Evolutionary conservation across 2,888 invertebrate species (phyloP), one percentile per base, ranked within the genome.

Genomic region (Lithophane socia): DNA sequence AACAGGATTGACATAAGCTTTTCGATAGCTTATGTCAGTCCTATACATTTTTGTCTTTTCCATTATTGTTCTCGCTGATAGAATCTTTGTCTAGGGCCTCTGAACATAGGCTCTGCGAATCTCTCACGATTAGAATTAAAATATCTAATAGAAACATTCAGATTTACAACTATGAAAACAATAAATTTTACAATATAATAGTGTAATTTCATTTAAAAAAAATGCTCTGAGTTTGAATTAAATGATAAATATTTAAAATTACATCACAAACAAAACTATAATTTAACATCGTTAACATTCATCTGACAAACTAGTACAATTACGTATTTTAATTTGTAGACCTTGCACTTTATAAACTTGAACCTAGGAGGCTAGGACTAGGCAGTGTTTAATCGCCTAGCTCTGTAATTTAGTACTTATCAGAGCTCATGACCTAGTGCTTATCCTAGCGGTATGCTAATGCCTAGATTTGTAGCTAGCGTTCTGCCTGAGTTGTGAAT

Each of bases 361-460:
- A 91, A 88, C 90, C 87, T 83, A 54, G 16, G 18, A 21, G 42
- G 10, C n/a, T 56, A 68, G 77, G 67, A 70, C 73, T 75, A 37
- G n/a, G 3, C 72, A 73, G 73, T 85, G 89, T 87, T 89, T 91
- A 90, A 90, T 90, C 81, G 86, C 84, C 82, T 85, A 83, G 82
- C 77, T 87, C 88, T 93, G 90, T 92, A 92, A 93, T 94, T 93
- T 92, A 87, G 90, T 90, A 89, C 91, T 92, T 93, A 93, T 91
- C 91, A 92, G 82, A 88, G 90, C 85, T 86, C 88, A 83, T 92
- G 92, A 91, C 92, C 92, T 88, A 89, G 90, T 90, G 92, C 87
- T 93, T 93, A 93, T 91, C 90, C 89, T 94, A 94, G 94, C 94
- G 94, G 93, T 93, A 94, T 92, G 92, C 91, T 91, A 93, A 94